Percentiles rank a stretch among this genome's conserved stretches.
These are phyloP conservation scores for Globodera ellingtonae DNA, from an alignment of 1,140 invertebrate genomes.

Conservation along the genomic window DNA sequence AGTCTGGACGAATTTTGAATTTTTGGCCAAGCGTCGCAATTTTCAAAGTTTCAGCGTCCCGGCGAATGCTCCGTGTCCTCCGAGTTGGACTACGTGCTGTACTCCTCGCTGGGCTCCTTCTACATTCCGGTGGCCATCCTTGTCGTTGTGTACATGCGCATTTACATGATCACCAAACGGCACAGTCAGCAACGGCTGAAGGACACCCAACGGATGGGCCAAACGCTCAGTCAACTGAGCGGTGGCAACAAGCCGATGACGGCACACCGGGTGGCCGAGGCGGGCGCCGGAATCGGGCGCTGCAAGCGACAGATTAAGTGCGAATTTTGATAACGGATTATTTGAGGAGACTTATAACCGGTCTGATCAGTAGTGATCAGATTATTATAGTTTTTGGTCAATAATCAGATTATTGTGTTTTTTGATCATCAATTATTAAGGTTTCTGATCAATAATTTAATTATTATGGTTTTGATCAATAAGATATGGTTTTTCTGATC, in stretches of 20 bases:
- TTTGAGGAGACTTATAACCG: neutral
- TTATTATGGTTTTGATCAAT: too few species aligned
- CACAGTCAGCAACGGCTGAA: constrained; percentile 65
- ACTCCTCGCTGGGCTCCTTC: constrained; percentile 68
- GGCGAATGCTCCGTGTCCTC: constrained; percentile 66
- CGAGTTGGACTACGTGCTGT: constrained; percentile 69
- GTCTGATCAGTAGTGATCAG: neutral
- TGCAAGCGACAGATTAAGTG: neutral
- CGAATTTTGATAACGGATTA: neutral
- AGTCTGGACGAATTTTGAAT: too few species aligned
- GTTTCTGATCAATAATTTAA: too few species aligned
- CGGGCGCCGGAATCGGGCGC: neutral
- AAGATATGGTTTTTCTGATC: too few species aligned
- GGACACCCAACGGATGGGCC: constrained; percentile 60
- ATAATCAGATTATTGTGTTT: too few species aligned
- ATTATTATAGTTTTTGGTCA: too few species aligned
- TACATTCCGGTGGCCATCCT: constrained; percentile 69
- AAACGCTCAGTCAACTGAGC: constrained; percentile 52
- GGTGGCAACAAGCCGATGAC: neutral
- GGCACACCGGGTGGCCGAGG: constrained; percentile 10
- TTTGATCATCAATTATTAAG: too few species aligned
- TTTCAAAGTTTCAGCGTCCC: constrained; percentile 17
- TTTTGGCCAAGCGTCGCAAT: neutral
- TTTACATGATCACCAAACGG: constrained; percentile 66
- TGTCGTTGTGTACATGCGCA: constrained; percentile 68